phyloP scores from a whole-genome alignment of 2,113 vertebrate species.

The Ursus arctos region DNA sequence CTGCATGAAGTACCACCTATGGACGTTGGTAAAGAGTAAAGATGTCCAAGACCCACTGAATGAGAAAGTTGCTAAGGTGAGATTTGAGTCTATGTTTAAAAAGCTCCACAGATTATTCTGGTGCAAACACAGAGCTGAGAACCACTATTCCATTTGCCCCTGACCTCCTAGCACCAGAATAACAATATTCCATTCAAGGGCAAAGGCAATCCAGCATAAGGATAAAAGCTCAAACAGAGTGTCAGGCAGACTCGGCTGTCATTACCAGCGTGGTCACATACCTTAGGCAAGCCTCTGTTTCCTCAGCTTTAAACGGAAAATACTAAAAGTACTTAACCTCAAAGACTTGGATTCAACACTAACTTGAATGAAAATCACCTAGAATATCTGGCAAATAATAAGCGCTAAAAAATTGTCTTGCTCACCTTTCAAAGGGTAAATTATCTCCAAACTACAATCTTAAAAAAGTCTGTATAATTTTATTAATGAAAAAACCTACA shows the following conservation, averaged over 20 bases:
- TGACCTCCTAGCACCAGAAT: slow-evolving; percentile 18
- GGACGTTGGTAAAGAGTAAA: slow-evolving; percentile 45
- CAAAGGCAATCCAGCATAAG: slow-evolving; percentile 54
- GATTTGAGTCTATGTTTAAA: neutral
- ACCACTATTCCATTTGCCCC: neutral
- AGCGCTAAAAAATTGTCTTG: neutral
- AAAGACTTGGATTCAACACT: slow-evolving; percentile 18
- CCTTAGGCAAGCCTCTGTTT: neutral
- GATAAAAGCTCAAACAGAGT: slow-evolving; percentile 12
- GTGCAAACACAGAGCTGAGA: slow-evolving; percentile 40
- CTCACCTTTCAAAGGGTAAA: neutral
- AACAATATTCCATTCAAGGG: slow-evolving; percentile 24
- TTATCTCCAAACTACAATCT: neutral
- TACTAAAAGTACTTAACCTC: neutral
- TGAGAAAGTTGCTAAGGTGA: slow-evolving; percentile 41
- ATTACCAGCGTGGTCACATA: neutral
- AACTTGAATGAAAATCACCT: slow-evolving; percentile 24
- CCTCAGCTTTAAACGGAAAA: neutral
- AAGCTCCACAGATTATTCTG: neutral
- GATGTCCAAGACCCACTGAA: neutral
- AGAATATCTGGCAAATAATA: neutral
- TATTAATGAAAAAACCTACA: slow-evolving; percentile 20
- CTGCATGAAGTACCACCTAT: neutral
- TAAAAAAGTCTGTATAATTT: neutral
- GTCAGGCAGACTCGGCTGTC: neutral